Base-by-base conservation (phyloP, 1,140 invertebrate genomes). In the Daktulosphaira vitifoliae region DNA sequence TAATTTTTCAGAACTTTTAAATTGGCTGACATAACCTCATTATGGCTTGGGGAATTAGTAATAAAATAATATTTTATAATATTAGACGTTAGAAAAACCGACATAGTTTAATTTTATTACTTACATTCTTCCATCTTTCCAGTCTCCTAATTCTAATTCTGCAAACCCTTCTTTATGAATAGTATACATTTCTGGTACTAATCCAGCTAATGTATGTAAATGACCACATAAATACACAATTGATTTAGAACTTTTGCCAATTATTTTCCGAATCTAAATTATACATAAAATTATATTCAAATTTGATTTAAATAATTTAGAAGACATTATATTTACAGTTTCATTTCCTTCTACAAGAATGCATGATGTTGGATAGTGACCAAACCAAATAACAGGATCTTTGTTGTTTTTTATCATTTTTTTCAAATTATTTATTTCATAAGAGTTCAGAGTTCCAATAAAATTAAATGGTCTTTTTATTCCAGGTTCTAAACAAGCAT, bases 381-480 rank as follows among this genome's bases (percentile, higher is more conserved):
- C 92, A 80, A 95, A 96, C 82, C 86, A 90, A 25, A 75, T 77
- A 49, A 69, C 49, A 26, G 39, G 13, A 39, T 44, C 37, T 13
- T 49, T 26, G 5, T 67, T 29, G 26, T 52, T 33, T 2, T 79
- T 78, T 18, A 78, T 73, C 48, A 86, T 76, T 20, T 74, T 68
- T 64, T 78, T 70, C 22, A 89, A 72, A 66, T 78, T 70, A 3
- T 74, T 68, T 26, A 81, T 78, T 74, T 84, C 86, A 25, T 77
- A 75, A 69, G 81, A 77, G 71, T 81, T 80, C 37, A 87, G 69
- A 39, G 83, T 80, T 20, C 92, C 93, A 73, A 96, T 84, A 75
- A 96, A 96, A 81, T 96, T 96, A 72, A 94, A 95, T 4, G 92
- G 92, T 70, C 92, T 78, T 68, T 84, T 82, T 9, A 90, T 84